Evolutionary conservation across 1,140 invertebrate genomes (phyloP).

Genomic region (Gonioctena quinquepunctata): DNA sequence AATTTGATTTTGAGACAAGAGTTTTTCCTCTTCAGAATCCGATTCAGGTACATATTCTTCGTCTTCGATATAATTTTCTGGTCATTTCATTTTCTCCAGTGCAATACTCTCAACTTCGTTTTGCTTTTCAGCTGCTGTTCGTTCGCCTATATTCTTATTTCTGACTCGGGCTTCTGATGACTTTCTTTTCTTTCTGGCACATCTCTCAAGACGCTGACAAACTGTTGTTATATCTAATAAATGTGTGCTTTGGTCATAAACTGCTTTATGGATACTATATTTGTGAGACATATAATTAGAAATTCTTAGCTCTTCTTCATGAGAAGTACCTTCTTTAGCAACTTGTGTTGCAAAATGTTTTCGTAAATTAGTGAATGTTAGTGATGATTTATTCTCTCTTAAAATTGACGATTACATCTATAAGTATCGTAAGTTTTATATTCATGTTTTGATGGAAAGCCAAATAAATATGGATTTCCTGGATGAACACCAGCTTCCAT

Average conservation of each 20-base stretch:
- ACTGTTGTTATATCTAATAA: background rate
- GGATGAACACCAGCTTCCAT: background rate
- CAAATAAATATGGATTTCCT: background rate
- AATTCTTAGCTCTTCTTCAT: background rate
- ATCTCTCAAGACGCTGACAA: background rate
- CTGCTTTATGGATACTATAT: background rate
- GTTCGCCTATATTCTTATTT: too few species aligned
- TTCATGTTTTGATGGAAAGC: conserved; percentile 1
- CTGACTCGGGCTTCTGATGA: background rate
- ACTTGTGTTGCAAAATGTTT: conserved; percentile 7
- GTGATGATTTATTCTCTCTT: background rate
- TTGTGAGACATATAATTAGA: conserved; percentile 2
- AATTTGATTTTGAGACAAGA: too few species aligned
- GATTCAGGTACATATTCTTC: background rate
- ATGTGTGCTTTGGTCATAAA: background rate
- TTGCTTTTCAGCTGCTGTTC: background rate
- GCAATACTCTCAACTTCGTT: background rate
- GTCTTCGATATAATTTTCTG: background rate
- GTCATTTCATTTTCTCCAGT: background rate
- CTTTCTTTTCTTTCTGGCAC: background rate
- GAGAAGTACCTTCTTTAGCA: background rate
- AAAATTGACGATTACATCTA: background rate
- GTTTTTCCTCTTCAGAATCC: background rate
- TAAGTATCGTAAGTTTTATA: background rate
- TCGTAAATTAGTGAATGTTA: conserved; percentile 5